Evolutionary conservation across 1,140 invertebrate species (phyloP).

Genomic region (Philopotamus ludificatus): DNA sequence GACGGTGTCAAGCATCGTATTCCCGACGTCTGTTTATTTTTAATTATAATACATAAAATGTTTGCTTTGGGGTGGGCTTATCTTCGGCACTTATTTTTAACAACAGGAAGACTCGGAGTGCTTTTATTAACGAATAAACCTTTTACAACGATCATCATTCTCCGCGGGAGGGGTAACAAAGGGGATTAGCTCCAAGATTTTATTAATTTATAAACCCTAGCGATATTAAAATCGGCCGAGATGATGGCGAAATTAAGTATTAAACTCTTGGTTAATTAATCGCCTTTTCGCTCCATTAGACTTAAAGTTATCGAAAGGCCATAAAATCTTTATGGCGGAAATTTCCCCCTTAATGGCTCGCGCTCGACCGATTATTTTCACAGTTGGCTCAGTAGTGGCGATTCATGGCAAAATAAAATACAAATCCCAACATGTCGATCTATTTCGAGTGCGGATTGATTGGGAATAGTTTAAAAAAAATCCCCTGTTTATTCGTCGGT

Average conservation of each 20-base stretch:
- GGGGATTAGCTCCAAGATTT: too few relatives aligned
- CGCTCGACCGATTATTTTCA: too few relatives aligned
- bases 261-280: background rate
- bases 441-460: too few relatives aligned
- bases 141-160: background rate
- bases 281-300: background rate
- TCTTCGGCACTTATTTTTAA: slow-evolving; percentile 3
- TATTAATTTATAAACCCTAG: background rate
- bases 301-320: background rate
- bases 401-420: too few relatives aligned
- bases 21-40: slow-evolving; percentile 35
- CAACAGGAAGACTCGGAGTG: background rate
- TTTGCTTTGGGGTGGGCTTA: background rate
- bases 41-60: slow-evolving; percentile 31
- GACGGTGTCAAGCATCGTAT: too few relatives aligned
- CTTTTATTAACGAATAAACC: slow-evolving; percentile 3
- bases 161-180: background rate
- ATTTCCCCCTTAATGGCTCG: background rate
- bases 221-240: background rate
- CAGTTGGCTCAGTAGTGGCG: too few relatives aligned
- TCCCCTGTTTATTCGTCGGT: too few relatives aligned
- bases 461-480: too few relatives aligned
- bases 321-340: background rate
- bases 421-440: too few relatives aligned
- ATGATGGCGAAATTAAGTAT: background rate